phyloP scores from a whole-genome alignment of 2,888 invertebrate genomes.

The Leuctra nigra region DNA sequence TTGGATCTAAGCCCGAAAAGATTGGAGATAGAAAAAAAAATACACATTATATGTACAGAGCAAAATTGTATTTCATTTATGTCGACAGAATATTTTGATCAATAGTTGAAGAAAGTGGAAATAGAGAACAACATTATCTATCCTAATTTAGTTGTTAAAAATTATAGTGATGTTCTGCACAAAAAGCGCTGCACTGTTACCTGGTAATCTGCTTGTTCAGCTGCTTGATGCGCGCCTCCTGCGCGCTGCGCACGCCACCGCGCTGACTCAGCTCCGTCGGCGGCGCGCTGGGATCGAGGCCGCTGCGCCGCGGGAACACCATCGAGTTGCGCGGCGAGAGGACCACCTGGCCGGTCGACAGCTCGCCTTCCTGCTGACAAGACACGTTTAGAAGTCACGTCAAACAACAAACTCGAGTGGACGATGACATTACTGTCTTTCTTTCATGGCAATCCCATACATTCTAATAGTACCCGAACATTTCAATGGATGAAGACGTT shows the following conservation, averaged over 20 bases:
- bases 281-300: constrained; percentile 47
- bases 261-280: constrained; percentile 39
- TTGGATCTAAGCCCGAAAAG: too few species aligned
- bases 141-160: too few species aligned
- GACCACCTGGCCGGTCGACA: constrained; percentile 39
- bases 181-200: constrained; percentile 24
- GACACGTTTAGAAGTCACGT: neutral
- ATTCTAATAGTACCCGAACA: too few species aligned
- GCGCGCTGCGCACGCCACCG: neutral
- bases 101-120: neutral
- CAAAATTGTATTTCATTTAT: too few species aligned
- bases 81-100: neutral
- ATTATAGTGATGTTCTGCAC: too few species aligned
- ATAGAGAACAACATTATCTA: too few species aligned
- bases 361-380: constrained; percentile 20
- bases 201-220: constrained; percentile 55
- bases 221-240: constrained; percentile 42
- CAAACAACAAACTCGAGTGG: neutral
- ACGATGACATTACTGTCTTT: neutral
- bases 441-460: neutral
- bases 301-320: constrained; percentile 45
- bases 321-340: constrained; percentile 56
- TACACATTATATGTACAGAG: too few species aligned
- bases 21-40: too few species aligned
- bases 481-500: too few species aligned